Evolutionary conservation across 2,888 invertebrate genomes (phyloP).

Genomic region (Hirudinaria manillensis): DNA sequence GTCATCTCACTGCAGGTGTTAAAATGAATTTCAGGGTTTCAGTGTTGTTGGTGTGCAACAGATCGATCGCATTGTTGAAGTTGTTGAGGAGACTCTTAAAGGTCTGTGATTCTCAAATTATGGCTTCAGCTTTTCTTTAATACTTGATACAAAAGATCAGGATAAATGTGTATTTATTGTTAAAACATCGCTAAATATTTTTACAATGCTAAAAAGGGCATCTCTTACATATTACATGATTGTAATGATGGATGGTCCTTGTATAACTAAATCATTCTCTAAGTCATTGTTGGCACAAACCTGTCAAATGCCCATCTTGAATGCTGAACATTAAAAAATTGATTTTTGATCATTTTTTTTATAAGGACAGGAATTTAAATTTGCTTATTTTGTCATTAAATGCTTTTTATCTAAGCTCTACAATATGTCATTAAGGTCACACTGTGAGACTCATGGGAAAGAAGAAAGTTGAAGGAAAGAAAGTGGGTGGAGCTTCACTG

Average conservation of each 20-base stretch:
- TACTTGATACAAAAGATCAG: neutral
- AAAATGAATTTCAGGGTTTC: conserved; percentile 61
- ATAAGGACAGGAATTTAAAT: too few relatives aligned
- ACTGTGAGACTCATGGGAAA: conserved; percentile 56
- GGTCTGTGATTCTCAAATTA: conserved; percentile 57
- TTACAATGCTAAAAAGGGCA: too few relatives aligned
- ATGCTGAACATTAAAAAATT: too few relatives aligned
- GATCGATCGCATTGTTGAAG: conserved; percentile 91
- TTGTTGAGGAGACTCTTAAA: conserved; percentile 93
- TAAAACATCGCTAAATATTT: neutral
- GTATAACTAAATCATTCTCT: too few relatives aligned
- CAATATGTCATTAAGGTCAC: conserved; percentile 43
- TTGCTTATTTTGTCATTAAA: too few relatives aligned
- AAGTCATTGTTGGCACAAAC: too few relatives aligned
- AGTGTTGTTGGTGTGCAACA: conserved; percentile 97
- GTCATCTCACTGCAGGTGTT: neutral
- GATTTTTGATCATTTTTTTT: too few relatives aligned
- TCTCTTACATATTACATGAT: too few relatives aligned
- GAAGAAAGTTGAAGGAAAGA: conserved; percentile 69
- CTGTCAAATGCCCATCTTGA: too few relatives aligned
- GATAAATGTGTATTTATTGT: conserved; percentile 1
- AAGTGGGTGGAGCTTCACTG: conserved; percentile 75
- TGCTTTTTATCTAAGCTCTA: neutral
- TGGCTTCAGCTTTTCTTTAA: neutral
- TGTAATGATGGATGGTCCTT: too few relatives aligned